These are phyloP conservation scores for Leucoptera coffeella DNA, from an alignment of 2,888 invertebrate genomes.

Conservation along the genomic window DNA sequence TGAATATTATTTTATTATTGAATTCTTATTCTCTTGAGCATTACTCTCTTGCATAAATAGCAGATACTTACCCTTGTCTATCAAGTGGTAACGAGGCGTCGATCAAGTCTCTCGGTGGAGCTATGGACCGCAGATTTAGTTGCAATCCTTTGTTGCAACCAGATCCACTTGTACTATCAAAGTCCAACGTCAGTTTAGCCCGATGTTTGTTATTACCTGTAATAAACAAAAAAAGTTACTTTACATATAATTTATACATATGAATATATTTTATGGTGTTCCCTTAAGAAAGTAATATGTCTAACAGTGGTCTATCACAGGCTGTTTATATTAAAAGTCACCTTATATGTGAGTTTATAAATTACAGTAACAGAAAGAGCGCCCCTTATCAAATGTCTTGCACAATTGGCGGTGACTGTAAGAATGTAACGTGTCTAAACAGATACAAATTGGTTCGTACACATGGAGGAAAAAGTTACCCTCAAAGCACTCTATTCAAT, in stretches of 20 bases:
- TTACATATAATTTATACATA: too few species aligned
- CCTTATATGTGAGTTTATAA: too few species aligned
- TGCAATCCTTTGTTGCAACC: constrained; percentile 54
- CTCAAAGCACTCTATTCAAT: constrained; percentile 48
- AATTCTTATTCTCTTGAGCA: too few species aligned
- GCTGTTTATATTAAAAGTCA: too few species aligned
- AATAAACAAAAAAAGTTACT: constrained; percentile 11
- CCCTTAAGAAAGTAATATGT: too few species aligned
- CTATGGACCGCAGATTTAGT: constrained; percentile 63
- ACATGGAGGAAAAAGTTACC: constrained; percentile 31
- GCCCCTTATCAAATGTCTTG: too few species aligned
- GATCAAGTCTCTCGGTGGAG: constrained; percentile 66
- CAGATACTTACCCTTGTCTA: constrained; percentile 72
- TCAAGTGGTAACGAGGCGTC: constrained; percentile 78
- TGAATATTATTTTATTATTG: too few species aligned
- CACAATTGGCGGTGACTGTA: too few species aligned
- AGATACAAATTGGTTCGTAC: constrained; percentile 43
- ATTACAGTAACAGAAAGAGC: too few species aligned
- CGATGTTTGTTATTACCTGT: constrained; percentile 55
- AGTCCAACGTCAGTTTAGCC: constrained; percentile 70
- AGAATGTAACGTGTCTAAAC: constrained; percentile 34
- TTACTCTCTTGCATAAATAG: neutral
- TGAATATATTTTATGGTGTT: too few species aligned
- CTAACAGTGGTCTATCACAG: too few species aligned
- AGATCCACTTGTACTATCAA: constrained; percentile 49